Conservation (phyloP, 2,888 invertebrate genomes). For the Clunio marinus region DNA sequence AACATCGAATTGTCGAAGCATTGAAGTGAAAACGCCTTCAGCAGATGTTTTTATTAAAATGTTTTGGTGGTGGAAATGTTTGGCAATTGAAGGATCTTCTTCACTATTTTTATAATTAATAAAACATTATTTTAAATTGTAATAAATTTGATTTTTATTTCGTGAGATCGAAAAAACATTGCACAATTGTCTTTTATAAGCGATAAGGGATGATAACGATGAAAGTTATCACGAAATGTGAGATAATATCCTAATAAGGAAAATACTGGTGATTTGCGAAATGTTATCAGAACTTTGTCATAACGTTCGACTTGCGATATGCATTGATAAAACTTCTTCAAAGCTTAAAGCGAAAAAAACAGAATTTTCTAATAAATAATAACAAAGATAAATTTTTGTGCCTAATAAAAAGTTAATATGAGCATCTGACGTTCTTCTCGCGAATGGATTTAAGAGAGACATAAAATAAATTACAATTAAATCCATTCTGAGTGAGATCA, state of each 20-base stretch:
- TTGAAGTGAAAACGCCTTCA: no score
- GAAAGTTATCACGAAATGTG: no score
- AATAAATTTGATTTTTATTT: background rate
- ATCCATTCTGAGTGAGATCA: slow-evolving; percentile 37
- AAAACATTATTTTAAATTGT: background rate
- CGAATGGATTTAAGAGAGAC: slow-evolving; percentile 27
- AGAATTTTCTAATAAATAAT: no score
- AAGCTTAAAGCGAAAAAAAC: background rate
- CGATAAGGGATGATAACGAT: background rate
- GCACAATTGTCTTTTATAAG: background rate
- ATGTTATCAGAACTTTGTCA: no score
- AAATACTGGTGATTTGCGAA: background rate
- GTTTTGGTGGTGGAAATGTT: no score
- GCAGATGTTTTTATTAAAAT: no score
- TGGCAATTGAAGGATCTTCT: no score
- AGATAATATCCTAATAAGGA: no score
- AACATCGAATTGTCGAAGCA: no score
- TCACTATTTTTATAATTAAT: no score
- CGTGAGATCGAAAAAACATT: background rate
- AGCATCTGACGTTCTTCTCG: background rate
- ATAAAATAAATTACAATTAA: background rate
- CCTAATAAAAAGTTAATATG: background rate
- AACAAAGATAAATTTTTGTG: background rate
- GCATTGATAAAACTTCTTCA: no score
- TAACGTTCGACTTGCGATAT: no score